Evolutionary conservation across 2,888 invertebrate species (phyloP), one percentile per base, ranked within the genome.

Genomic region (Rhagonycha fulva): DNA sequence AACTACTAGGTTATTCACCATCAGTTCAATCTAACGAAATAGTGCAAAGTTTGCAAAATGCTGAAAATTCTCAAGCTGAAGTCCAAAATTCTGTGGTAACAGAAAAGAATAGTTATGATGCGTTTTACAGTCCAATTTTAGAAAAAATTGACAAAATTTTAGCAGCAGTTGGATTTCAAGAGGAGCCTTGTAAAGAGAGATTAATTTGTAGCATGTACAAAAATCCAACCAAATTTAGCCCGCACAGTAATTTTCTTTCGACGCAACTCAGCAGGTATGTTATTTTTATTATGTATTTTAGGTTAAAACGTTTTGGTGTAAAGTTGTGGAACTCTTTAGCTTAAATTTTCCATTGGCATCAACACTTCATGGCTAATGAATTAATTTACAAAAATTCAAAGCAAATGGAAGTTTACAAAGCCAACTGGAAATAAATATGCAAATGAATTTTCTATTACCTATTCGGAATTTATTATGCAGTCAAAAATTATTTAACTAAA

Each of bases 231-330:
- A 92, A 92, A 82, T 96, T 94, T 83, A 93, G 95, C 77, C 96
- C 96, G 0, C 94, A 95, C 85, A 96, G 96, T 85, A 96, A 96
- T 87, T 90, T 96, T 77, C 91, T 96, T 71, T 96, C 96, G 14
- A 94, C 94, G 62, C 96, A 96, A 86, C 89, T 96, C 67, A 96
- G 96, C 91, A 95, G 96, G 96, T 96, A 87, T 91, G 92, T 90
- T 68, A 69, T 47, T 47, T 0, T n/a, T 12, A n/a, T 19, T 19
- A 19, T 19, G n/a, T n/a, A n/a, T n/a, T n/a, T n/a, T n/a, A n/a
- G n/a, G n/a, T 19, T 2, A 19, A 19, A 19, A 19, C 1, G 19
- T 19, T 19, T 19, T 19, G 19, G 19, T 19, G 19, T 19, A 2
- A 19, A 19, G 19, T 19, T 19, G 19, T 2, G 19, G 1, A 19